These are phyloP conservation scores for Telmatochromis brachygnathus DNA, from an alignment of 2,113 vertebrate genomes.

Conservation along the genomic window DNA sequence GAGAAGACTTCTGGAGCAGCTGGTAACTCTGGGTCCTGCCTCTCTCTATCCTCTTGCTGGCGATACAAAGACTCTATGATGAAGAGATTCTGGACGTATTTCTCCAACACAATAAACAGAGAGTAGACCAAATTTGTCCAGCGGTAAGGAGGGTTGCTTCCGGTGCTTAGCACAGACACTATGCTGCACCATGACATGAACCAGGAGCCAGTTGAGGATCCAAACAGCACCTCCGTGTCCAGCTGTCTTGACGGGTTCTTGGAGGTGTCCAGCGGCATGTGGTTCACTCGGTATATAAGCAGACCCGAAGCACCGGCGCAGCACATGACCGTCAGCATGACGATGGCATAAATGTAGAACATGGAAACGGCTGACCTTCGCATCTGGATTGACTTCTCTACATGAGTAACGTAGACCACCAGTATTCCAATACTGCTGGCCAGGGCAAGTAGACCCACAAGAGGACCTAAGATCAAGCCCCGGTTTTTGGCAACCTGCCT, in stretches of 20 bases:
- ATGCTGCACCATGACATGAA: conserved; percentile 95
- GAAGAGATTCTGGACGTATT: conserved; percentile 92
- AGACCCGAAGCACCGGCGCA: conserved; percentile 73
- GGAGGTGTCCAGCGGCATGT: conserved; percentile 74
- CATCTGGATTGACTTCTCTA: conserved; percentile 74
- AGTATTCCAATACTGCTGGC: conserved; percentile 83
- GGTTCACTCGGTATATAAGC: conserved; percentile 78
- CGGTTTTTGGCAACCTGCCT: conserved; percentile 56
- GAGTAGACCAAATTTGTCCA: conserved; percentile 90
- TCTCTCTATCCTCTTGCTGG: conserved; percentile 56
- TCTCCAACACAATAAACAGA: conserved; percentile 82
- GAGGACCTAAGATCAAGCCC: conserved; percentile 72
- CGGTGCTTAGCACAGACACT: conserved; percentile 75
- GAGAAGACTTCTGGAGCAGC: conserved; percentile 74
- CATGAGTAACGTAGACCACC: conserved; percentile 83
- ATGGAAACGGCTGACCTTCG: conserved; percentile 80
- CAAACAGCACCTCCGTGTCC: conserved; percentile 84
- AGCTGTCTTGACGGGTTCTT: conserved; percentile 86
- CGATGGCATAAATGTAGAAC: conserved; percentile 85
- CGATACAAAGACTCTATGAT: conserved; percentile 89
- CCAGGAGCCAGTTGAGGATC: conserved; percentile 88
- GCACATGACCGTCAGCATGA: conserved; percentile 82
- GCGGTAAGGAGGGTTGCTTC: conserved; percentile 68
- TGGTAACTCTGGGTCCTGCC: conserved; percentile 52
- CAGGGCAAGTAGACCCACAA: conserved; percentile 78